phyloP scores from a whole-genome alignment of 2,113 vertebrate species.

The Machaerirhynchus nigripectus region DNA sequence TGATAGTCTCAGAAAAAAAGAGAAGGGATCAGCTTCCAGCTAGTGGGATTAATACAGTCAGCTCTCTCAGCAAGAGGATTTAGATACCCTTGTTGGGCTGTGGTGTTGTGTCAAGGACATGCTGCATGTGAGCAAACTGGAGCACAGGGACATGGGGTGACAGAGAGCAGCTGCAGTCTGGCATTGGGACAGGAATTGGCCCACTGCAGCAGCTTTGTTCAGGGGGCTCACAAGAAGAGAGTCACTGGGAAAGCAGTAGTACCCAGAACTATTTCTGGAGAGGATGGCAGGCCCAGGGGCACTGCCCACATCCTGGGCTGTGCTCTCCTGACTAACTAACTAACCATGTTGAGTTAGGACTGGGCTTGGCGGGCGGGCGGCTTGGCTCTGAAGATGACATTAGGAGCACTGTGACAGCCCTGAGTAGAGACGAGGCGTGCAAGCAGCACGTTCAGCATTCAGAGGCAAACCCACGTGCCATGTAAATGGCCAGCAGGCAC shows the following conservation, averaged over 20 bases:
- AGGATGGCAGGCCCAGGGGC: not conserved
- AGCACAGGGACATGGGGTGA: not conserved
- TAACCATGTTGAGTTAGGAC: not conserved
- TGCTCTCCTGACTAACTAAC: not conserved
- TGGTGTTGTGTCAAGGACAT: no score
- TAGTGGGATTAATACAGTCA: not conserved
- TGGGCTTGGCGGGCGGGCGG: not conserved
- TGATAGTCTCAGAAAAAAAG: not conserved
- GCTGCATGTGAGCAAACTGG: not conserved
- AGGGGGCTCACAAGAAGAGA: not conserved
- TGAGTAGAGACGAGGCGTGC: accelerated
- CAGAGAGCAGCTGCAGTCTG: not conserved
- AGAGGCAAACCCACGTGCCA: not conserved
- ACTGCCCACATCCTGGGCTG: no score
- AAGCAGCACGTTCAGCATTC: not conserved
- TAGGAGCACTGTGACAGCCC: not conserved
- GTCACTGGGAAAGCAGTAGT: not conserved
- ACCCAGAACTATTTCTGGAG: not conserved
- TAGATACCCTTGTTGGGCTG: not conserved
- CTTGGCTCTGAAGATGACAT: not conserved
- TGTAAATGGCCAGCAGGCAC: not conserved
- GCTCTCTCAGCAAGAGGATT: not conserved
- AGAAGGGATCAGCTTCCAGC: not conserved
- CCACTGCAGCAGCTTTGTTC: not conserved
- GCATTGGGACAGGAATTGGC: accelerated